These are phyloP conservation scores for Lordiphosa fenestrarum DNA, from an alignment of 2,888 invertebrate species.

Conservation along the genomic window DNA sequence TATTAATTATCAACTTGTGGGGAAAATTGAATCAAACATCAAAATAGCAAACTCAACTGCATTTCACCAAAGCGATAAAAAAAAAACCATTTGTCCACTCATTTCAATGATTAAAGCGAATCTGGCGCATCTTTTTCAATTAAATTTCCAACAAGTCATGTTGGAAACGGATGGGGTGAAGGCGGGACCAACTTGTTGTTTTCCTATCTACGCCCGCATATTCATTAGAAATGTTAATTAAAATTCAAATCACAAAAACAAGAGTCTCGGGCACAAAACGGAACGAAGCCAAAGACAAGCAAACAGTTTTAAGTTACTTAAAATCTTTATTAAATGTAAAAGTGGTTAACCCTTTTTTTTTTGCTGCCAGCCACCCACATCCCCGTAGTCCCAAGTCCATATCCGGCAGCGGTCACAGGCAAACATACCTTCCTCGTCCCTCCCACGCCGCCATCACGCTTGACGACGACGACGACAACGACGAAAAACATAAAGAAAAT, in stretches of 20 bases:
- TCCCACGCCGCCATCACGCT: neutral
- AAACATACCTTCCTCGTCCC: constrained; percentile 16
- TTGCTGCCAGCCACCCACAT: constrained; percentile 13
- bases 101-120: constrained; percentile 31
- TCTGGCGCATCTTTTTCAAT: constrained; percentile 27
- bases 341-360: constrained; percentile 61
- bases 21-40: constrained; percentile 14
- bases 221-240: constrained; percentile 68
- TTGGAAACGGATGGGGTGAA: neutral
- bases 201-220: constrained; percentile 37
- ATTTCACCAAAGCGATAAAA: constrained; percentile 6
- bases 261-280: constrained; percentile 15
- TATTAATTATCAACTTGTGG: constrained; percentile 2
- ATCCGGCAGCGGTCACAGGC: constrained; percentile 23
- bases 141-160: neutral
- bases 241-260: constrained; percentile 63
- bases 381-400: constrained; percentile 15
- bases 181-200: constrained; percentile 12
- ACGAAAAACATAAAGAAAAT: constrained; percentile 45
- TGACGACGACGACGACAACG: constrained; percentile 18
- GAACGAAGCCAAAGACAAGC: constrained; percentile 49
- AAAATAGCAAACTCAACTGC: constrained; percentile 1
- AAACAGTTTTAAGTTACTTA: constrained; percentile 75
- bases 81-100: constrained; percentile 23
- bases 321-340: constrained; percentile 68